Evolutionary conservation across 30 jellyfish, hydroid and myxozoan genomes (phyloP).

Genomic region (Pseudorhiza aurosa): DNA sequence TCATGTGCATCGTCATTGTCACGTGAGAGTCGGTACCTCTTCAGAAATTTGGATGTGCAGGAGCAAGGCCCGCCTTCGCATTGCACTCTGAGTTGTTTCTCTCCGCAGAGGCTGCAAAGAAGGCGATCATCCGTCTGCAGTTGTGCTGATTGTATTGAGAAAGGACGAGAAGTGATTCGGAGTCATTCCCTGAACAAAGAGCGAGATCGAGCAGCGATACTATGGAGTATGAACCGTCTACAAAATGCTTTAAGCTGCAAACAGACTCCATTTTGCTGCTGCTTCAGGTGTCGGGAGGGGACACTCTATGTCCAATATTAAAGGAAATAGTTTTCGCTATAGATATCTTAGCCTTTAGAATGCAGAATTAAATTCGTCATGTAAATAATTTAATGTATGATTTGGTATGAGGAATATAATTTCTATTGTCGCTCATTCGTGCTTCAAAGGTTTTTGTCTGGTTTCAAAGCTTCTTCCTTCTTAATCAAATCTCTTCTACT

Average conservation of each 20-base stretch:
- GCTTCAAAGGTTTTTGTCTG: no score
- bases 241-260: not conserved
- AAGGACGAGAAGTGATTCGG: not conserved
- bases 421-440: no score
- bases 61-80: not conserved
- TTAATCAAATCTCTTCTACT: no score
- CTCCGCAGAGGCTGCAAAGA: not conserved
- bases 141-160: constrained; percentile 1
- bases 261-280: constrained; percentile 34
- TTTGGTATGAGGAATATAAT: not conserved
- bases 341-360: not conserved
- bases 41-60: not conserved
- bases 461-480: no score
- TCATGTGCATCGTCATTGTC: not conserved
- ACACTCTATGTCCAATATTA: constrained; percentile 47
- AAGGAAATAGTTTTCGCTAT: not conserved
- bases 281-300: constrained; percentile 51
- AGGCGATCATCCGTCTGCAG: not conserved
- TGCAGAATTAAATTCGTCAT: not conserved
- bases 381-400: not conserved
- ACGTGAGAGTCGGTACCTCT: not conserved
- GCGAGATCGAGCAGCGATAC: not conserved
- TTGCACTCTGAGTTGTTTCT: not conserved
- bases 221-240: not conserved
- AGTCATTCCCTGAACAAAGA: not conserved